Evolutionary conservation across 2,113 vertebrate species (phyloP), one percentile per base, ranked within the genome.

Genomic region (Conger conger): DNA sequence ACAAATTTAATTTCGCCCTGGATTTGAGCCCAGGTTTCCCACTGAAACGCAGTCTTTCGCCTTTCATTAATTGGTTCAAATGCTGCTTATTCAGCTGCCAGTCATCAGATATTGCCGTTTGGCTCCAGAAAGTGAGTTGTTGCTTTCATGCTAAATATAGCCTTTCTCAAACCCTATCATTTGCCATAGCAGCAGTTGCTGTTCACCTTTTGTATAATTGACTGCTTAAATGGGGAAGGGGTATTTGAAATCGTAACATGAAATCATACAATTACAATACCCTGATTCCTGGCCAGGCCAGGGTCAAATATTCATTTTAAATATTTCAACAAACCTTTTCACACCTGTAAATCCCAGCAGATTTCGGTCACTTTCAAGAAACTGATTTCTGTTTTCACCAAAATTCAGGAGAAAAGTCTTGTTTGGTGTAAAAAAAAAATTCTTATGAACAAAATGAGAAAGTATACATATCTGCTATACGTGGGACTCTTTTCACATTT

Each of bases 71-170:
- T 50, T 27, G 20, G 3, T 63, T 23, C 18, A 27, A 27, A 27
- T 23, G 3, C 57, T 23, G 3, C 8, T 23, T 82, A 8, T 13
- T 15, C 45, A 50, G 45, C 82, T 73, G 77, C 42, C 73, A 83
- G 38, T 87, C 37, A 35, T 79, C 54, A 81, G 38, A 78, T 85
- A 83, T 78, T 77, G 83, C 81, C 81, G 85, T 88, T 88, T 88
- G 87, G 82, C 85, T 81, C 63, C 82, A 84, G 33, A 81, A 81
- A 63, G 85, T 78, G 79, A 73, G 83, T 85, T 79, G 85, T 86
- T 88, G 87, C 53, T 54, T 77, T 82, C 76, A 50, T 79, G 23
- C 87, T 88, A 86, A 88, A 86, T 86, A 86, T 88, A 88, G 82
- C 76, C 80, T 60, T 50, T 86, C 76, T 81, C 77, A 85, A 84